Evolutionary conservation across 1,140 invertebrate genomes (phyloP), one percentile per base, ranked within the genome.

Genomic region (Dryas iulia): DNA sequence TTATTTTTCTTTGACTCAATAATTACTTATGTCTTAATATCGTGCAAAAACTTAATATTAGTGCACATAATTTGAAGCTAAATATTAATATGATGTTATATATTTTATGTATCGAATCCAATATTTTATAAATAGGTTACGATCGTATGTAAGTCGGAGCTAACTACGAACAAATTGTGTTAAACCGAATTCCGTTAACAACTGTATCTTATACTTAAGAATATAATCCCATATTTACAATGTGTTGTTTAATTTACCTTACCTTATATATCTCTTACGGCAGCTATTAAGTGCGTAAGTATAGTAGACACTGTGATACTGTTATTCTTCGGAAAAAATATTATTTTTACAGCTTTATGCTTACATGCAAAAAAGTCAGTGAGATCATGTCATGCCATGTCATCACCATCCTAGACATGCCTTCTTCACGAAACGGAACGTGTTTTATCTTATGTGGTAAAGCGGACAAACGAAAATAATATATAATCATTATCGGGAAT

Each of bases 191-290:
- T 62, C 59, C 35, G 25, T 54, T 63, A 67, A 67, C 33, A 77
- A 67, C 30, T 83, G 81, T 89, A 86, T 87, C 78, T 78, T 77
- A 84, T 84, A 73, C 77, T 79, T 82, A 83, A 84, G 76, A 87
- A 77, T 87, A 89, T 87, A 89, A 83, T 82, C 82, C 79, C 79
- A 83, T 83, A 86, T 86, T 87, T 81, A 83, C 74, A 78, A 47
- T 61, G 10, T 68, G 66, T 67, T 75, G 69, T 84, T 88, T 85
- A 33, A 77, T 83, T 86, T 73, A 59, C 39, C 33, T 53, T 47
- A 12, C 0, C 5, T 8, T 18, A 18, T 8, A 10, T 47, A 18
- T 3, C 14, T 47, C 10, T 31, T 31, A 31, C 3, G 12, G 8
- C 3, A 35, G 0, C 6, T 2, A 35, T n/a, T n/a, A n/a, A n/a